Base-by-base conservation (phyloP, 2,113 vertebrate genomes). In the Podiceps cristatus region DNA sequence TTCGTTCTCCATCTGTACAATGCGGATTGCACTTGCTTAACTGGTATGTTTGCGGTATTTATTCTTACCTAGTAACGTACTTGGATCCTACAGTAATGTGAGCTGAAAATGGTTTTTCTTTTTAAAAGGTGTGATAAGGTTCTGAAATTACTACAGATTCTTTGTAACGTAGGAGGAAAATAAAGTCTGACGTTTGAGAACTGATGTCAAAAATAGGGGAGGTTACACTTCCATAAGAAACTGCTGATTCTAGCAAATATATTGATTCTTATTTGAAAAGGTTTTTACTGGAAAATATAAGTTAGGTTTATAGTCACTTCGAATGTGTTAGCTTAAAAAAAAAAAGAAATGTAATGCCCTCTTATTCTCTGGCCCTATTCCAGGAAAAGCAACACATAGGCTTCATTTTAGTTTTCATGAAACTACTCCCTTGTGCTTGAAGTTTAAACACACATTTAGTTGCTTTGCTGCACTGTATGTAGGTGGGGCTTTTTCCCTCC, bases 1-100 rank as follows among this genome's bases (percentile, higher is more conserved):
- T 79, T 52, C 3, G 0, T 85, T 90, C 28, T 86, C 50, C 27
- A 20, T 49, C 17, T 90, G 0, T 55, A 9, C n/a, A 15, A 7
- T 35, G 18, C 33, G 49, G 19, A 56, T 67, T 50, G 33, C n/a
- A 6, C 19, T 85, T 42, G 22, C 35, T 72, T 56, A 24, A 13
- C 20, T 42, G 37, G 2, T 76, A 3, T 45, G 23, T 66, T 93
- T 86, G 35, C 29, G 53, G 29, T 77, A 4, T 66, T 81, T 77
- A 7, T 84, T 88, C n/a, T 60, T 45, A 19, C 24, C 40, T 17
- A 1, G 22, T 66, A 12, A 27, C 29, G 42, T 79, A 13, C 24
- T 52, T 80, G 40, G 49, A 58, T 84, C 63, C 68, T 73, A 20
- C 33, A 45, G 50, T 60, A 55, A 45, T 11, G 22, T n/a, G 59